Base-by-base conservation (phyloP, 2,797 vertebrate species). In the Adrianichthys oophorus region DNA sequence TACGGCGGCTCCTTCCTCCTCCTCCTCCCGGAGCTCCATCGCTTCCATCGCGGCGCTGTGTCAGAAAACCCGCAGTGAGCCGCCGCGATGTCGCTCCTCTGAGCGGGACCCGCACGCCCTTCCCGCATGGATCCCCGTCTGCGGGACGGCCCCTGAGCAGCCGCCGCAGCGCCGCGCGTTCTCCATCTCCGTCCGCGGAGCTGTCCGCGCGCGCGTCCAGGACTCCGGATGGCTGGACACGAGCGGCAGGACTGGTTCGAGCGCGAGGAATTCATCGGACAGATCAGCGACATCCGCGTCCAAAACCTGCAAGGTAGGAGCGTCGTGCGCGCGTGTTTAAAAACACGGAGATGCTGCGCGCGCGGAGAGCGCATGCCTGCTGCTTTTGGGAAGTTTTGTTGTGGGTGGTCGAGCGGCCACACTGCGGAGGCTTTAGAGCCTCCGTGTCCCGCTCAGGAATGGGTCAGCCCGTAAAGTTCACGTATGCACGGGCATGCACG, bases 231-330 rank as follows among this genome's bases (percentile, higher is more conserved):
- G 96, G 96, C 96, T 41, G 94, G 94, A 78, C 94, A 92, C 90
- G 92, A 93, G 72, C 94, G 94, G 94, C 91, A 94, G 73, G 95
- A 94, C 85, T 97, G 95, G 96, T 98, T 98, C 87, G 94, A 96
- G 74, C 92, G 96, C 61, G 95, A 98, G 91, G 95, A 96, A 85
- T 91, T 96, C 32, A 98, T 98, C 89, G 96, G 95, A 6, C 96
- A 98, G 80, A 96, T 98, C 89, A 97, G 95, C 92, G 96, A 97
- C 92, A 94, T 98, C 85, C 91, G 96, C 65, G 96, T 98, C 65
- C 96, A 97, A 80, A 98, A 98, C 85, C 94, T 98, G 56, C 96
- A 98, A 94, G 95, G 96, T 98, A 95, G 57, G 88, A 71, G 66
- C 68, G 7, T 4, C 17, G 60, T 23, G 58, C 48, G 4, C 32